Conservation (phyloP, 1,140 invertebrate species). For the Cherax quadricarinatus region DNA sequence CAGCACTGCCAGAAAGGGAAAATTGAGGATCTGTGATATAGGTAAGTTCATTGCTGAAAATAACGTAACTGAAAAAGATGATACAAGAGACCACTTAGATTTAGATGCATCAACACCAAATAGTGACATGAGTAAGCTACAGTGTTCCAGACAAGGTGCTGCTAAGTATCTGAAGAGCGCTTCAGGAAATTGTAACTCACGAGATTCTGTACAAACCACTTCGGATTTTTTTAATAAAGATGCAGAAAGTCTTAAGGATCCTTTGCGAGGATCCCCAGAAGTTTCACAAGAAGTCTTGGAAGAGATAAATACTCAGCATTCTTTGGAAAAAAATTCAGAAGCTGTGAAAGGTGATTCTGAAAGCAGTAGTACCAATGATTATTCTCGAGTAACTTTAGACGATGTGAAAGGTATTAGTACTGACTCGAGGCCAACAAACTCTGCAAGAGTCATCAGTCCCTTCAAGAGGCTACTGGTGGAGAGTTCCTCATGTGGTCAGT, state of each 20-base stretch:
- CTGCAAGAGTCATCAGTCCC: neutral
- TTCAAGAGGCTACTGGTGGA: neutral
- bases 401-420: neutral
- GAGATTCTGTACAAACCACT: too few species aligned
- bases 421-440: neutral
- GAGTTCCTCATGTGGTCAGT: neutral
- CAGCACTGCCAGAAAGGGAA: too few species aligned
- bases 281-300: neutral
- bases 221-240: too few species aligned
- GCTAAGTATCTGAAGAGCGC: neutral
- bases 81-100: neutral
- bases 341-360: neutral
- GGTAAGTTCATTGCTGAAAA: too few species aligned
- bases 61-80: neutral
- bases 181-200: neutral
- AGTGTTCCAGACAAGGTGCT: neutral
- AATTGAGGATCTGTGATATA: too few species aligned
- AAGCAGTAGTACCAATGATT: too few species aligned
- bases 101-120: neutral
- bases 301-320: neutral
- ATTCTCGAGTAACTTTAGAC: too few species aligned
- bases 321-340: neutral
- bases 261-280: neutral
- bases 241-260: neutral
- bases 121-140: neutral